Base-by-base conservation (phyloP, 2,888 invertebrate genomes). In the Gnatocerus cornutus region DNA sequence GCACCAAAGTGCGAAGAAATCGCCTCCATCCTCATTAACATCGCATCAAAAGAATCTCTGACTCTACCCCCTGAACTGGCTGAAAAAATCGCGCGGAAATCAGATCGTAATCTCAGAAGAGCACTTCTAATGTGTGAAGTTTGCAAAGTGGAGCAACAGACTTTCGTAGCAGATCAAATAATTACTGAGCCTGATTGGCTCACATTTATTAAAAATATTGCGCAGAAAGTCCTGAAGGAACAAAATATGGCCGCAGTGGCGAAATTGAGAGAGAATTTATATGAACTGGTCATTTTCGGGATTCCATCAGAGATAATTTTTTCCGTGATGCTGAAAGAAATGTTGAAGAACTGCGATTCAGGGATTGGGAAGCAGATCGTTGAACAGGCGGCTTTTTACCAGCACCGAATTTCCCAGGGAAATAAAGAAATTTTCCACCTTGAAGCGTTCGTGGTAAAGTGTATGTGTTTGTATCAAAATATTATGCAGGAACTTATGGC, bases 351-450 rank as follows among this genome's bases (percentile, higher is more conserved):
- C 82, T 98, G 98, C 87, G 98, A 98, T 86, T 92, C 94, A 83
- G 89, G 92, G 48, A 88, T 99, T 80, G 90, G 91, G 6, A 16
- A 8, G 0, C 91, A 95, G 85, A 91, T 98, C 3, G 91, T 95
- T 0, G 90, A 92, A 72, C 88, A 92, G 79, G 99, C 99, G 7
- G 96, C 98, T 0, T 89, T 90, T 69, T 97, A 94, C 85, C 98
- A 99, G 83, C 96, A 98, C 82, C 90, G 96, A 76, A 92, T 98
- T 89, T 92, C 93, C 78, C 89, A 92, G 63, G 99, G 99, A 12
- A 95, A 93, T 78, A 99, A 99, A 85, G 91, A 94, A 14, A 98
- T 99, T 78, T 98, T 97, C 81, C 99, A 99, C 84, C 87, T 99
- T 59, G 99, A 99, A 85, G 98, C 98, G 1, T 99, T 99, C 87